These are phyloP conservation scores for Pseudorasbora parva DNA, from an alignment of 2,113 vertebrate genomes.

Conservation along the genomic window DNA sequence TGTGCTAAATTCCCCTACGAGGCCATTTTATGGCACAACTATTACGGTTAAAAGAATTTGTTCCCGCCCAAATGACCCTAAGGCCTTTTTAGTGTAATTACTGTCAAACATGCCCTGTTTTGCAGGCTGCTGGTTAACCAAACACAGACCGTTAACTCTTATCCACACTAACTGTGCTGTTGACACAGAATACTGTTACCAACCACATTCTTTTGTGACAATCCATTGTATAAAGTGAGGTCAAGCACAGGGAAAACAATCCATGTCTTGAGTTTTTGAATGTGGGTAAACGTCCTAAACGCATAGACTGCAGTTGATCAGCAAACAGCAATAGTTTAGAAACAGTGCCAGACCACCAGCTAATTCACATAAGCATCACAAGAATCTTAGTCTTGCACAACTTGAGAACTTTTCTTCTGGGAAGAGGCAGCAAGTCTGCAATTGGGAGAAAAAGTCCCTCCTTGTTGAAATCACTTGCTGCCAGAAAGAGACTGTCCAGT, in stretches of 20 bases:
- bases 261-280: conserved; percentile 13
- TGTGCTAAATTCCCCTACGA: background rate
- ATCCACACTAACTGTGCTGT: background rate
- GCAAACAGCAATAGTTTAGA: background rate
- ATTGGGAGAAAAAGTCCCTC: background rate
- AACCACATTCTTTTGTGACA: conserved; percentile 48
- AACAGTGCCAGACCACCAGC: background rate
- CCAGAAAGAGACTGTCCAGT: background rate
- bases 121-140: conserved; percentile 33
- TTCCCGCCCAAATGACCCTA: conserved; percentile 23
- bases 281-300: conserved; percentile 22
- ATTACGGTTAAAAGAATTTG: conserved; percentile 43
- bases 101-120: conserved; percentile 44
- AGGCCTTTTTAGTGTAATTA: conserved; percentile 31
- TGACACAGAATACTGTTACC: conserved; percentile 31
- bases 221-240: conserved; percentile 38
- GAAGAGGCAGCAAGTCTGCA: background rate
- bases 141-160: conserved; percentile 35
- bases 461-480: conserved; percentile 25
- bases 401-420: conserved; percentile 5
- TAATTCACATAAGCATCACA: conserved; percentile 5
- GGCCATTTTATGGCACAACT: conserved; percentile 37
- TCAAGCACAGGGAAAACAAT: conserved; percentile 33
- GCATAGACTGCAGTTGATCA: conserved; percentile 21
- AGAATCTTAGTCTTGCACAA: conserved; percentile 1